Conservation (phyloP, 2,888 invertebrate species). For the Agriotes lineatus region DNA sequence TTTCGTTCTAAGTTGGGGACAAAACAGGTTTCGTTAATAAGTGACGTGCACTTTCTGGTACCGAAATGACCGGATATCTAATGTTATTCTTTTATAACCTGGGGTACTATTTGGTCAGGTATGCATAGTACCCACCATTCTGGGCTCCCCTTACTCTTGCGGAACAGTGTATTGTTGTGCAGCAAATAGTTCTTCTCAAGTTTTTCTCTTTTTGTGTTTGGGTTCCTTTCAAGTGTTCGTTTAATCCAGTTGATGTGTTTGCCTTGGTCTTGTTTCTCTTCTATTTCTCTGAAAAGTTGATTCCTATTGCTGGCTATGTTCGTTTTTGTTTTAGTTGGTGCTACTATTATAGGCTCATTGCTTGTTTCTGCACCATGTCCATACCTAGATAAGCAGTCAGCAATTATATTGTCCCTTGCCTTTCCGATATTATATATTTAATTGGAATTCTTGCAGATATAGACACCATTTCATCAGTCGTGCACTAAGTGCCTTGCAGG, state of each 20-base stretch:
- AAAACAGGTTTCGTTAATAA: too few species aligned
- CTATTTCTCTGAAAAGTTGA: background rate
- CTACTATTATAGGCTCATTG: too few species aligned
- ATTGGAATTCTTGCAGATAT: background rate
- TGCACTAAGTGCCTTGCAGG: background rate
- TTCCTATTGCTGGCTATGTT: background rate
- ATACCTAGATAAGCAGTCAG: background rate
- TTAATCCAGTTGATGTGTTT: background rate
- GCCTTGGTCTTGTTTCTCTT: background rate
- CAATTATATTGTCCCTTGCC: background rate
- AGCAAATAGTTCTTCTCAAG: background rate
- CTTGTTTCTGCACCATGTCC: too few species aligned
- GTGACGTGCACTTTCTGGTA: too few species aligned
- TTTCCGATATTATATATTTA: background rate
- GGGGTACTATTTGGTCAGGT: background rate
- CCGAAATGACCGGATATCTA: constrained; percentile 1
- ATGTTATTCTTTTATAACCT: background rate
- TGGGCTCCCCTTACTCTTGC: too few species aligned
- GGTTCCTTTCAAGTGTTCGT: background rate
- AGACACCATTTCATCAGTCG: background rate
- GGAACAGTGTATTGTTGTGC: too few species aligned
- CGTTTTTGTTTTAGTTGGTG: background rate
- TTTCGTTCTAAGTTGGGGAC: too few species aligned
- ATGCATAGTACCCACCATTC: too few species aligned
- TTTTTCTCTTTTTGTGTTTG: background rate